phyloP scores from a whole-genome alignment of 2,888 invertebrate species.

The Melieria crassipennis region DNA sequence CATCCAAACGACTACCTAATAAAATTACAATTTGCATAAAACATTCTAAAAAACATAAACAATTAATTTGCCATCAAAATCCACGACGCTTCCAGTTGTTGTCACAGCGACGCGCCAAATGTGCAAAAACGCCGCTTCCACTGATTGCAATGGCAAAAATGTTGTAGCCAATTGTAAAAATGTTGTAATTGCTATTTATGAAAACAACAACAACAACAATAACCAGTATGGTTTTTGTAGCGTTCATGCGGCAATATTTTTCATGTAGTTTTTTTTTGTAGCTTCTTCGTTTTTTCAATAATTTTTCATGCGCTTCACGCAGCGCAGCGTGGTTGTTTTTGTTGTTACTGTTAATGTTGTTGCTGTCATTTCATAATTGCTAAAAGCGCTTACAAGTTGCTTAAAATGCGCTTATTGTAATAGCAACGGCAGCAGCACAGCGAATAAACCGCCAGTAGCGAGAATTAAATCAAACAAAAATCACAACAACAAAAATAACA shows the following conservation, averaged over 20 bases:
- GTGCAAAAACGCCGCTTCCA: too few relatives aligned
- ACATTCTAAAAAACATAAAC: too few relatives aligned
- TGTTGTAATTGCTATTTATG: conserved; percentile 19
- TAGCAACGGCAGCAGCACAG: too few relatives aligned
- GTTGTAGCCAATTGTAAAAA: conserved; percentile 10
- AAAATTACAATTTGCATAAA: too few relatives aligned
- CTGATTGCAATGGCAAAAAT: conserved; percentile 2
- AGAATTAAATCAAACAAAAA: too few relatives aligned
- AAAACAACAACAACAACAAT: neutral
- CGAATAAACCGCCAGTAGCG: too few relatives aligned
- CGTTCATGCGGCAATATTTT: too few relatives aligned
- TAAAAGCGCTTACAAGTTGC: neutral
- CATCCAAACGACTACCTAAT: too few relatives aligned
- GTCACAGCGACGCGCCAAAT: too few relatives aligned
- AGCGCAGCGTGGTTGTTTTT: neutral
- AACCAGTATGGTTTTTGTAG: neutral
- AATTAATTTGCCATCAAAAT: too few relatives aligned
- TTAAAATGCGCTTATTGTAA: neutral
- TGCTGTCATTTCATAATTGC: neutral
- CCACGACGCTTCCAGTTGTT: too few relatives aligned
- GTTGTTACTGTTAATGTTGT: conserved; percentile 6
- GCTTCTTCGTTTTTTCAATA: neutral
- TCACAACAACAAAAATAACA: neutral
- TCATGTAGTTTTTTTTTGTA: neutral
- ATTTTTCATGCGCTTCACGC: neutral